Base-by-base conservation (phyloP, 2,113 vertebrate genomes). In the Mobula birostris region DNA sequence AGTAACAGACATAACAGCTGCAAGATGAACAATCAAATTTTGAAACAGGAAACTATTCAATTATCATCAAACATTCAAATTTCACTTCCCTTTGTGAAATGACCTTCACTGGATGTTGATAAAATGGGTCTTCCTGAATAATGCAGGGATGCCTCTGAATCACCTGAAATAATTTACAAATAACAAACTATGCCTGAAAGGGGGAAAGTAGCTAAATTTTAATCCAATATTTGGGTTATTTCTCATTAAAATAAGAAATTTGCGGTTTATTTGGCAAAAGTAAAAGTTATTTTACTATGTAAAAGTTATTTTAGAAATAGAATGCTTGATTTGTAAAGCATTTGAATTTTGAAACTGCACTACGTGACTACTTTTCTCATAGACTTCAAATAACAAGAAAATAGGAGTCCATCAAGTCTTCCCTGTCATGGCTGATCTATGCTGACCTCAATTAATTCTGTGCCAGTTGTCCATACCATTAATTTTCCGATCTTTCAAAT, bases 251-350 rank as follows among this genome's bases (percentile, higher is more conserved):
- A 56, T 83, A 27, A 83, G 80, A 56, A 15, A 14, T 87, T 5
- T n/a, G 29, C 15, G 12, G 6, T 56, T n/a, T 87, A 27, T 29
- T 61, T 87, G 58, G 83, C 48, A 48, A 48, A 48, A 48, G 48
- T 48, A 48, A 36, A 48, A 36, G 36, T 36, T 29, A 87, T 87
- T 74, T 61, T 58, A 85, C 56, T n/a, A 1, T 29, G 27, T 61
- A 24, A 87, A 61, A 12, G 61, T 29, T 12, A 87, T 27, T 56
- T 83, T 27, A 63, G 58, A 87, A 87, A 56, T 61, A 58, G 56
- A 94, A 95, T 96, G 95, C 95, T 95, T 95, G 95, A 94, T 94
- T 95, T 24, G 80, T 12, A 77, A 12, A 95, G 68, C 79, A 58
- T 93, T 66, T 74, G 63, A 40, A 70, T 14, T 94, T 94, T 63